Evolutionary conservation across 2,113 vertebrate genomes (phyloP).

Genomic region (Haliaeetus leucogaster): DNA sequence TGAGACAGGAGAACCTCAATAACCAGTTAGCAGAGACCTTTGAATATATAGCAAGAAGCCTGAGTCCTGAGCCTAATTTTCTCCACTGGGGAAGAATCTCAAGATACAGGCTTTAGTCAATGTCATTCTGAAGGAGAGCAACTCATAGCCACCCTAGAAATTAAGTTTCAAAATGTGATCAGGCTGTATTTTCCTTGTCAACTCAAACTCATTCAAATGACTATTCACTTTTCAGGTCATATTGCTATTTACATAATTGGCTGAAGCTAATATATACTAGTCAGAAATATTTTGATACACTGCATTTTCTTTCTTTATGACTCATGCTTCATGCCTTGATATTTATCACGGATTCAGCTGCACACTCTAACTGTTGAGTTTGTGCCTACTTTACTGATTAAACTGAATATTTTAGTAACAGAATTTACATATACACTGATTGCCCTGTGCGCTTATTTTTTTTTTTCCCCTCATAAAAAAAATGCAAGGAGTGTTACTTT

Average conservation of each 20-base stretch:
- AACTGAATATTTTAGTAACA: slow-evolving; percentile 69
- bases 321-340: slow-evolving; percentile 51
- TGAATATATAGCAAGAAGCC: neutral
- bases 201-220: neutral
- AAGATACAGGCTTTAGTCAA: neutral
- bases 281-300: slow-evolving; percentile 52
- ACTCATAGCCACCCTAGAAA: neutral
- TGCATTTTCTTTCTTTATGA: slow-evolving; percentile 55
- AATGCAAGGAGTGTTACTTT: neutral
- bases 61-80: neutral
- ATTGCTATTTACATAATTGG: slow-evolving; percentile 42
- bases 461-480: neutral
- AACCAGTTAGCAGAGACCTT: neutral
- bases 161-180: neutral
- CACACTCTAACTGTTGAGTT: slow-evolving; percentile 27
- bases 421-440: slow-evolving; percentile 69
- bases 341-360: slow-evolving; percentile 44
- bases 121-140: slow-evolving; percentile 18
- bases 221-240: slow-evolving; percentile 21
- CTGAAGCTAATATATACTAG: slow-evolving; percentile 15
- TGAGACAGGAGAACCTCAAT: neutral
- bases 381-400: slow-evolving; percentile 66
- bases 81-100: neutral
- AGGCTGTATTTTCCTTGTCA: neutral
- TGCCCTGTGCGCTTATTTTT: slow-evolving; percentile 15